Percentiles rank a stretch among this genome's conserved stretches.
These are phyloP conservation scores for Calypte anna DNA, from an alignment of 2,113 vertebrate genomes.

Conservation along the genomic window DNA sequence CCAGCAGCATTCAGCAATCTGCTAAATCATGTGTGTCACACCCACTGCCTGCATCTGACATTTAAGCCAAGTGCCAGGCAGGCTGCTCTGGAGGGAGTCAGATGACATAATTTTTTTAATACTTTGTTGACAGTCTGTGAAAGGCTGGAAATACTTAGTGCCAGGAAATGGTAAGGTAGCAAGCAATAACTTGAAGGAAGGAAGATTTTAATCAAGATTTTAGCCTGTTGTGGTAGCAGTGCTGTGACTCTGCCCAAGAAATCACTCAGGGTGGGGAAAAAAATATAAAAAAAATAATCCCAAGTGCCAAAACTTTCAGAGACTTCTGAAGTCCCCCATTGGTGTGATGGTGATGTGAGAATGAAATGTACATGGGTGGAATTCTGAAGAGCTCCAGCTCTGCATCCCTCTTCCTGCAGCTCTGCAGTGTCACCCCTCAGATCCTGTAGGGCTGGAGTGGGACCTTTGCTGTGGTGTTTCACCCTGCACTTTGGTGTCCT, in stretches of 20 bases:
- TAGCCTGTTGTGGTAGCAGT: neutral
- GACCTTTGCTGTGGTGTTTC: neutral
- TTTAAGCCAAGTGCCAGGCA: too few relatives aligned
- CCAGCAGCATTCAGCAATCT: neutral
- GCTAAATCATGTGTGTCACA: neutral
- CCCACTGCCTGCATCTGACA: neutral
- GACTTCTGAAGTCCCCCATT: neutral
- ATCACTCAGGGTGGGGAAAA: rapidly evolving
- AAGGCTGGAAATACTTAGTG: neutral
- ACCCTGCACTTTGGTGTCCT: neutral
- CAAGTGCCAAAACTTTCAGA: neutral
- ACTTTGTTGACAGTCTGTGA: neutral
- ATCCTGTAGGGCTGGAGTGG: neutral
- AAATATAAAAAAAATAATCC: neutral
- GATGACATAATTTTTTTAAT: neutral
- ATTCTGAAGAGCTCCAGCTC: neutral
- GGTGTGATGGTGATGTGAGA: neutral
- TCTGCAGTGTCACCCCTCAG: neutral
- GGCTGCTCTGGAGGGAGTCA: neutral
- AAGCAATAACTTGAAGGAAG: neutral
- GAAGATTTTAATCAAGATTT: conserved; percentile 2
- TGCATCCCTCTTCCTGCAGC: neutral
- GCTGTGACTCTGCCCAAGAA: neutral
- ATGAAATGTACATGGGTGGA: neutral
- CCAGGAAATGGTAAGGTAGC: neutral